Percentiles rank a stretch among this genome's conserved stretches.
phyloP scores from a whole-genome alignment of 2,113 vertebrate species.

The Cephalopterus ornatus region DNA sequence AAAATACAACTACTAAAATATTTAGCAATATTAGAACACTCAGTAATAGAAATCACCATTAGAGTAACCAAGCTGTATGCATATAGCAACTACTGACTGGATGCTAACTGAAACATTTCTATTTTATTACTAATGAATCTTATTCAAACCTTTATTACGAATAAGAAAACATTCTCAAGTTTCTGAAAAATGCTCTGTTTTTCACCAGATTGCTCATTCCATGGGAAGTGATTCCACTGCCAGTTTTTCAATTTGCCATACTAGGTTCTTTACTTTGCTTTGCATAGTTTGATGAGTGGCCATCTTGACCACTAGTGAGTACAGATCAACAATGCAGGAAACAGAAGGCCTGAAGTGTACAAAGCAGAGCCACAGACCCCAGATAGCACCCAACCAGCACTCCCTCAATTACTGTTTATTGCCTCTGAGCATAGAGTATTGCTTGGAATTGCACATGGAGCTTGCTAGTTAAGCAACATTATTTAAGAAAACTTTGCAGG shows the following conservation, averaged over 20 bases:
- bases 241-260: neutral
- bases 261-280: neutral
- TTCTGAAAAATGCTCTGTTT: neutral
- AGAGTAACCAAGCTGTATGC: neutral
- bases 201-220: neutral
- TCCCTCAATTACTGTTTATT: neutral
- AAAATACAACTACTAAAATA: neutral
- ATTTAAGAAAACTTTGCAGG: neutral
- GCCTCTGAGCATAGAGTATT: neutral
- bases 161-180: neutral
- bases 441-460: neutral
- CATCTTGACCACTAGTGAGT: neutral
- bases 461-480: neutral
- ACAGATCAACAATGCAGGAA: neutral
- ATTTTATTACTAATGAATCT: neutral
- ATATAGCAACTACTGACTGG: neutral
- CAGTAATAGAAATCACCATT: neutral
- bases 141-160: neutral
- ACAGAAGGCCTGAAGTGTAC: neutral
- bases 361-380: neutral
- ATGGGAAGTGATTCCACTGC: neutral
- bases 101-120: neutral
- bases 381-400: neutral
- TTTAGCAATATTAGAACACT: neutral
- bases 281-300: neutral